Percentiles rank a stretch among this genome's conserved stretches.
These are phyloP conservation scores for Andrena marginata DNA, from an alignment of 2,888 invertebrate genomes.

Conservation along the genomic window DNA sequence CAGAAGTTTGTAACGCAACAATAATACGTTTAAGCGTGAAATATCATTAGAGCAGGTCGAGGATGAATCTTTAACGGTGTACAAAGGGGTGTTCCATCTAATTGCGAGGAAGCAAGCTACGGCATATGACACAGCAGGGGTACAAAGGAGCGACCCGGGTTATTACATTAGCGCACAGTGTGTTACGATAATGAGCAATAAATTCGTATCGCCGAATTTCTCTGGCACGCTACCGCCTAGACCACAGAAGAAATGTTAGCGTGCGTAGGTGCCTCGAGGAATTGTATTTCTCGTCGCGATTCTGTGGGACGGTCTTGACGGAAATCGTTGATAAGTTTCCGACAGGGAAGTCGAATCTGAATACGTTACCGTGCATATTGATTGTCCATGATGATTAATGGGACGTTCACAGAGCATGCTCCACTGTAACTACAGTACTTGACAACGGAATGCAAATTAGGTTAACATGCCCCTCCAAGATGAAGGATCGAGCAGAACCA, in stretches of 20 bases:
- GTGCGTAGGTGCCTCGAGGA: neutral
- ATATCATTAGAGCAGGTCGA: conserved; percentile 1
- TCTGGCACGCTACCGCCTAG: conserved; percentile 3
- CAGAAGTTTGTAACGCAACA: neutral
- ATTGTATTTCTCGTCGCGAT: neutral
- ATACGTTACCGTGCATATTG: conserved; percentile 64
- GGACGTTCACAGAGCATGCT: conserved; percentile 60
- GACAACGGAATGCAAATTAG: conserved; percentile 71
- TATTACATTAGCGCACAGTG: conserved; percentile 35
- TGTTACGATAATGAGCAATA: conserved; percentile 55
- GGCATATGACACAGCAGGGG: conserved; percentile 20
- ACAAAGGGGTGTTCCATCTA: conserved; percentile 44
- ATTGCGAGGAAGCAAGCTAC: conserved; percentile 42
- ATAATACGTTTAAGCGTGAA: conserved; percentile 14
- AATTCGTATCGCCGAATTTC: conserved; percentile 45
- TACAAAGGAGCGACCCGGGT: conserved; percentile 52
- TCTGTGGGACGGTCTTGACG: conserved; percentile 3
- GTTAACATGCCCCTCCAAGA: conserved; percentile 72
- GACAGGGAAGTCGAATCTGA: conserved; percentile 61
- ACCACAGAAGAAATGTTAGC: neutral
- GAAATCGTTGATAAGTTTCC: conserved; percentile 52
- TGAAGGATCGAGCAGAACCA: conserved; percentile 64
- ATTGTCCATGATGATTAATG: conserved; percentile 76
- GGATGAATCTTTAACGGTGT: conserved; percentile 40
- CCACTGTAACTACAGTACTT: conserved; percentile 69